Percentiles rank a stretch among this genome's conserved stretches.
Conservation (phyloP, 2,113 vertebrate species). For the Sapajus apella region DNA sequence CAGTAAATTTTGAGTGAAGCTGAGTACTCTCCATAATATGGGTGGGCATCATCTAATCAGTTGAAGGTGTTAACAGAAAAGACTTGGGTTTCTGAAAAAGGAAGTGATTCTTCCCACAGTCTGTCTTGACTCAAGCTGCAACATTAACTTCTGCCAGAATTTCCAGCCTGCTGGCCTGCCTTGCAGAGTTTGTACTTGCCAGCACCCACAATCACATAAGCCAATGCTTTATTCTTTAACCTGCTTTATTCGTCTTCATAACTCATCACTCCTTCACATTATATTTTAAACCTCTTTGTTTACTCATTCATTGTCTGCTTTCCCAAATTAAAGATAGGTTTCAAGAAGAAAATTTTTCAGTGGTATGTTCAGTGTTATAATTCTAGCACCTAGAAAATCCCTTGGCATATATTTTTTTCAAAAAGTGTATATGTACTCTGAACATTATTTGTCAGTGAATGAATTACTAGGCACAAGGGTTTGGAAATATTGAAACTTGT, state of each 20-base stretch:
- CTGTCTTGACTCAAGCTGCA: background rate
- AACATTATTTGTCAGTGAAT: background rate
- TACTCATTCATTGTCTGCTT: background rate
- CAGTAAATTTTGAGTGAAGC: background rate
- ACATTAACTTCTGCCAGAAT: background rate
- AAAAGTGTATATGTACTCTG: background rate
- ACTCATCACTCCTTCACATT: background rate
- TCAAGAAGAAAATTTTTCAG: background rate
- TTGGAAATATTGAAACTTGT: background rate
- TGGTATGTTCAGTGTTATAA: background rate
- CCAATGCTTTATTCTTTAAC: background rate
- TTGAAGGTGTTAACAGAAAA: background rate
- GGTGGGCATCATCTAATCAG: background rate
- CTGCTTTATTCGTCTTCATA: background rate
- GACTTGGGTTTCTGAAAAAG: background rate
- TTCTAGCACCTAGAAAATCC: background rate
- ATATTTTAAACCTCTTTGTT: background rate
- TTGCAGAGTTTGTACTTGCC: background rate
- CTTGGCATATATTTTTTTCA: background rate
- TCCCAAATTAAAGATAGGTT: background rate
- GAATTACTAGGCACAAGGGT: background rate
- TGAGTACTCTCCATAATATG: background rate
- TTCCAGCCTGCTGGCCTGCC: background rate
- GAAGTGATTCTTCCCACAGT: background rate
- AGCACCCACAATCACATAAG: background rate